Evolutionary conservation across 2,113 vertebrate species (phyloP).

Genomic region (Diadophis punctatus): DNA sequence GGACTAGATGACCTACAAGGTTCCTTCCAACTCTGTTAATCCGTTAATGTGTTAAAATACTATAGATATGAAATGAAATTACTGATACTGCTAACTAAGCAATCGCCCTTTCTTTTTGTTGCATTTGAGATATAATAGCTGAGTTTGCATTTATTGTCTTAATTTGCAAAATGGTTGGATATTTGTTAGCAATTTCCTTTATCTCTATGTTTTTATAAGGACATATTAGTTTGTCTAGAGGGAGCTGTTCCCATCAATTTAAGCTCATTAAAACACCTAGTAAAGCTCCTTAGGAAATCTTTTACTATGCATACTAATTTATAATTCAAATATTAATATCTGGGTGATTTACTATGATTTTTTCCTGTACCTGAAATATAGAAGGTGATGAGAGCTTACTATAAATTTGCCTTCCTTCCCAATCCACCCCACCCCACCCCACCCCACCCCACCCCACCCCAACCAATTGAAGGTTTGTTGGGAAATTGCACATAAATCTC

Average conservation of each 20-base stretch:
- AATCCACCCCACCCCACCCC: accelerated
- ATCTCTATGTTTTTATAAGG: background rate
- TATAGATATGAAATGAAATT: background rate
- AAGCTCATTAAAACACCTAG: conserved; percentile 18
- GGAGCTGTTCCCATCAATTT: conserved; percentile 21
- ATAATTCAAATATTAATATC: conserved; percentile 31
- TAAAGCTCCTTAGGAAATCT: conserved; percentile 40
- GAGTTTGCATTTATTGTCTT: conserved; percentile 3
- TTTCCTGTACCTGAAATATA: conserved; percentile 16
- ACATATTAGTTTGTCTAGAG: conserved; percentile 22
- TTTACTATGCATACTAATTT: conserved; percentile 22
- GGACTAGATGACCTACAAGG: too few species aligned
- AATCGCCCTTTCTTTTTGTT: background rate
- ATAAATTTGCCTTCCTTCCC: conserved; percentile 1
- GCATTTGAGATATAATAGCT: background rate
- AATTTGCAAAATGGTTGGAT: background rate
- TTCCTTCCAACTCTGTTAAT: too few species aligned
- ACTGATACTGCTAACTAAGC: background rate
- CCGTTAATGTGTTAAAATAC: background rate
- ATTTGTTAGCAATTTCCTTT: conserved; percentile 24
- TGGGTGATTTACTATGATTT: conserved; percentile 11
- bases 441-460: background rate
- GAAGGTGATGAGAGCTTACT: conserved; percentile 35
- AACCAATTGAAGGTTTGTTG: background rate
- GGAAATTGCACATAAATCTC: conserved; percentile 30